A percentile compares a stretch with the other conserved stretches of the same genome.
Evolutionary conservation across 2,113 vertebrate genomes (phyloP).

Genomic region (Mesitornis unicolor): DNA sequence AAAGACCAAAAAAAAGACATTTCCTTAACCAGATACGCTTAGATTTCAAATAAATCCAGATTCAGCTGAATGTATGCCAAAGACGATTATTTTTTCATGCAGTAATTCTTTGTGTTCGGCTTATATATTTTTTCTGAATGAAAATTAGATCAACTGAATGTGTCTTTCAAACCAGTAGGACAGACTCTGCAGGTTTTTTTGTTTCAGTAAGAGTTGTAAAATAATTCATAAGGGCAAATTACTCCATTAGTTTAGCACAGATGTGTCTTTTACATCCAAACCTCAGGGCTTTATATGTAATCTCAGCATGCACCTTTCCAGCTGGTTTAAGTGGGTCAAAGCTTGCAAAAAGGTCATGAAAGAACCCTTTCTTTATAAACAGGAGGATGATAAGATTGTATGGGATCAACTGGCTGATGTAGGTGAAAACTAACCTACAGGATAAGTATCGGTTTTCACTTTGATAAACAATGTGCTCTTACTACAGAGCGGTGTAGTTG

Average conservation of each 20-base stretch:
- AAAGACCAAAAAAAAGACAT: not conserved
- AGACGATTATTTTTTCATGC: not conserved
- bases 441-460: not conserved
- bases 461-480: not conserved
- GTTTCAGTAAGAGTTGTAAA: not conserved
- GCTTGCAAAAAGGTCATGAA: not conserved
- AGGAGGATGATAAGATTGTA: not conserved
- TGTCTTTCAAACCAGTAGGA: not conserved
- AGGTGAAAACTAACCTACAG: not conserved
- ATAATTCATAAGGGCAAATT: not conserved
- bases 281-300: not conserved
- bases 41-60: not conserved
- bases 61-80: not conserved
- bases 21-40: not conserved
- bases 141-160: not conserved
- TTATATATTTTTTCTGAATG: not conserved
- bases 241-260: not conserved
- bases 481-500: not conserved
- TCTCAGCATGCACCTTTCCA: not conserved
- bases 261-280: not conserved
- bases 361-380: not conserved
- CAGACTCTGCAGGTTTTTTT: not conserved
- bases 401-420: not conserved
- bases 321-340: not conserved
- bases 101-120: not conserved